Base-by-base conservation (phyloP, 2,797 vertebrate species). In the Cyclura pinguis region DNA sequence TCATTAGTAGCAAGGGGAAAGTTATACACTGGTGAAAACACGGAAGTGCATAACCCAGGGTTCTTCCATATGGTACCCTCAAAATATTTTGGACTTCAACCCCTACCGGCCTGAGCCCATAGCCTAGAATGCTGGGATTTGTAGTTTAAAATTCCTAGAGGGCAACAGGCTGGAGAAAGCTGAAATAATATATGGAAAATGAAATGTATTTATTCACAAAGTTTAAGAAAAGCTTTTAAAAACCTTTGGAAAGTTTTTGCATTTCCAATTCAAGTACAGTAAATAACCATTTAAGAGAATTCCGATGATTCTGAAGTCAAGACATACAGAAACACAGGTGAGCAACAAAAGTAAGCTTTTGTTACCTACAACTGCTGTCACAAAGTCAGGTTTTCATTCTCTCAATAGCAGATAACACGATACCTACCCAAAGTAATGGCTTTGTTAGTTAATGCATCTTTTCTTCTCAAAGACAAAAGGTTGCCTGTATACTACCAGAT, bases 111-210 rank as follows among this genome's bases (percentile, higher is more conserved):
- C 52, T 52, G 7, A 52, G 9, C 52, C 29, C 7, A 27, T 27
- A 32, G 27, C 32, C 27, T 29, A 32, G 67, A 29, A 32, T 9
- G 52, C 52, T 52, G 52, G 52, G 52, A 52, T 12, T 52, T 52
- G 52, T 52, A 47, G 42, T 47, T 47, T 47, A 47, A 47, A 47
- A 47, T 47, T 3, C 42, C 42, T 47, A 47, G 42, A 47, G 42
- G 42, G 42, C 4, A 47, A 47, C 42, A 47, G 42, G 42, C 42
- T 47, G 42, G 42, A 47, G 42, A 47, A 47, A 47, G 35, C 32
- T 80, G 47, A 47, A 4, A 16, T 80, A 32, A 80, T 80, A 14
- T 80, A 55, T 55, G 78, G 78, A n/a, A 80, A 89, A 91, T 55
- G 0, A 89, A 38, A 12, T 64, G 73, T 90, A 72, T 73, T 77